These are phyloP conservation scores for Callosobruchus maculatus DNA, from an alignment of 2,888 invertebrate species.

Conservation along the genomic window DNA sequence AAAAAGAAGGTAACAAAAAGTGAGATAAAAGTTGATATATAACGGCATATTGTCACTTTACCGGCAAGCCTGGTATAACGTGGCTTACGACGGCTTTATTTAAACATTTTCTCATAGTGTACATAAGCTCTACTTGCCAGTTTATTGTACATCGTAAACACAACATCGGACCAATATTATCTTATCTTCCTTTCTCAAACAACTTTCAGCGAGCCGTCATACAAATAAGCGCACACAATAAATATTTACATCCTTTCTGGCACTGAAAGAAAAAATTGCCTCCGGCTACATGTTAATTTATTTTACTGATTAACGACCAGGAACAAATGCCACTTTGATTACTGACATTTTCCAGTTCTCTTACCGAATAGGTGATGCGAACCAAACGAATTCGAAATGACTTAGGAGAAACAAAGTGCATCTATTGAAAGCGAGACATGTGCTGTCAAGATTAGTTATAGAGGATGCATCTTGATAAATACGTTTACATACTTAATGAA, in stretches of 20 bases:
- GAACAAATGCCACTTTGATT: neutral
- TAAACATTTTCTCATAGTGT: neutral
- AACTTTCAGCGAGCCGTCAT: neutral
- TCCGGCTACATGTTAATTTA: neutral
- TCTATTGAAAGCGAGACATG: no score
- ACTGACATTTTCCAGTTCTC: neutral
- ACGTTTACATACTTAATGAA: no score
- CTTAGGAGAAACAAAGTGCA: no score
- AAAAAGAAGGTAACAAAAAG: no score
- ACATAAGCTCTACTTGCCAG: neutral
- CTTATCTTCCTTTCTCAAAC: neutral
- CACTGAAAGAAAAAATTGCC: neutral
- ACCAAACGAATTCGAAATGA: neutral
- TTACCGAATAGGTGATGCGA: neutral
- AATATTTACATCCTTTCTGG: neutral
- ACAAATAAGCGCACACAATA: neutral
- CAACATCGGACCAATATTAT: neutral
- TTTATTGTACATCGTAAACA: neutral
- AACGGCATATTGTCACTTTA: neutral
- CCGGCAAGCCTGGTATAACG: neutral
- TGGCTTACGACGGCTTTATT: neutral
- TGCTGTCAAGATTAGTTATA: no score
- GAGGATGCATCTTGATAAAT: no score
- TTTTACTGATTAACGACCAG: neutral
- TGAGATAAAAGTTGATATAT: neutral